Base-by-base conservation (phyloP, 2,888 invertebrate genomes). In the Thereva unica region DNA sequence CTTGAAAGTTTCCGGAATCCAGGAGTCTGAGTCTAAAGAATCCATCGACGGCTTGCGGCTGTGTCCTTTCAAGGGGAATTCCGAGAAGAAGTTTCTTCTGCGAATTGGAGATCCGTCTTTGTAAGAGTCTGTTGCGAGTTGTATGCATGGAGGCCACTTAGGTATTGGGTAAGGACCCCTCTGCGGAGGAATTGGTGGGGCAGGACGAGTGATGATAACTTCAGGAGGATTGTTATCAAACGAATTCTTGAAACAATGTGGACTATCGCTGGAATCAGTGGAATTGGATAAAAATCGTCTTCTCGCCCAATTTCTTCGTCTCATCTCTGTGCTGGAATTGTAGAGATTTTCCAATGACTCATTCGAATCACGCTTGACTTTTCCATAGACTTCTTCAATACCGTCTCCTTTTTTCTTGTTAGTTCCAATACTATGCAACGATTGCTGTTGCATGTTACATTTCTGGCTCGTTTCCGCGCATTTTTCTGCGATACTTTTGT, bases 1-100 rank as follows among this genome's bases (percentile, higher is more conserved):
- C 44, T 72, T 70, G 49, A 69, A 71, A 34, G 53, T 68, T 3
- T 74, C 72, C 7, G 74, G 73, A 8, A 75, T 75, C 76, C 76
- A 77, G 4, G 75, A 73, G 23, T 76, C 75, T 0, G 75, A 75
- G 66, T 74, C 74, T 41, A 67, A 68, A 0, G 75, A 75, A 42
- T 76, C 76, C 64, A 74, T 71, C 0, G 76, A 76, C 6, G 69
- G 71, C 61, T 75, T 73, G 4, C 75, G 71, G 4, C 67, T 63
- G 52, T 74, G 74, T n/a, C 66, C 53, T 49, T 47, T 64, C 23
- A 23, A 23, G 38, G 40, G 38, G 8, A 53, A 12, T 35, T 64
- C 56, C 12, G 44, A 6, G 9, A 52, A 9, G 5, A 40, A n/a
- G 12, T 37, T 42, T 34, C 38, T 65, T 35, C 10, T 49, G 5